Conservation (phyloP, 2,797 vertebrate species). For the Pachyuromys duprasi region DNA sequence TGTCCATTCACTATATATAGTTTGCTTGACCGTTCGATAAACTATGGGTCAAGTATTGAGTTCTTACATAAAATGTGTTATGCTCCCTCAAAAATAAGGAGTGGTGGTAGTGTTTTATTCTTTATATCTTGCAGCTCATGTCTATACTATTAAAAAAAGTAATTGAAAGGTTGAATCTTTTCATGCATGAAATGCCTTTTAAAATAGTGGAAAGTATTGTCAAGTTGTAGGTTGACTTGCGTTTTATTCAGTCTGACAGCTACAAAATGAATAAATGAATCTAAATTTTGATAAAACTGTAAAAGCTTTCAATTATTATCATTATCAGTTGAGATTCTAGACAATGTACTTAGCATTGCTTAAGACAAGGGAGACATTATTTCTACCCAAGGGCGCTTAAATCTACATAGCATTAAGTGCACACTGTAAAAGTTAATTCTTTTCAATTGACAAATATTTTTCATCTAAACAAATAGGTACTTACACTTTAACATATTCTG, state of each 20-base stretch:
- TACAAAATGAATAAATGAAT: slow-evolving; percentile 53
- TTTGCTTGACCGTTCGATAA: not conserved
- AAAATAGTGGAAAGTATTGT: not conserved
- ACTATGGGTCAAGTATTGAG: not conserved
- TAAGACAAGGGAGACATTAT: not conserved
- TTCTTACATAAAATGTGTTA: not conserved
- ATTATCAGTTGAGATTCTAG: slow-evolving; percentile 49
- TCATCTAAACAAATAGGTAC: slow-evolving; percentile 56
- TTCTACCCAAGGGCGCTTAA: slow-evolving; percentile 27
- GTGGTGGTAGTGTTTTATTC: not conserved
- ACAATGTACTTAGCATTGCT: slow-evolving; percentile 32
- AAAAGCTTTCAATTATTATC: slow-evolving; percentile 52
- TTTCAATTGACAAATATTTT: slow-evolving; percentile 57
- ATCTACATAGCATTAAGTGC: slow-evolving; percentile 26
- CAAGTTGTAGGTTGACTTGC: not conserved
- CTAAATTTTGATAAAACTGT: slow-evolving; percentile 49
- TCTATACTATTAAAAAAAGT: not conserved
- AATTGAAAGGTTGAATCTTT: slow-evolving; percentile 25
- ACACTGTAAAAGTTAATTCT: slow-evolving; percentile 62
- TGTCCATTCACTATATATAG: not conserved
- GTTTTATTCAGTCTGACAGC: slow-evolving; percentile 51
- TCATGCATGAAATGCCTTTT: slow-evolving; percentile 10
- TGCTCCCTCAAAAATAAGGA: not conserved
- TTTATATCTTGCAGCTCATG: not conserved
- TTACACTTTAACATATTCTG: not conserved